These are phyloP conservation scores for Sebastolobus altivelis DNA, from an alignment of 2,797 vertebrate species.

Conservation along the genomic window DNA sequence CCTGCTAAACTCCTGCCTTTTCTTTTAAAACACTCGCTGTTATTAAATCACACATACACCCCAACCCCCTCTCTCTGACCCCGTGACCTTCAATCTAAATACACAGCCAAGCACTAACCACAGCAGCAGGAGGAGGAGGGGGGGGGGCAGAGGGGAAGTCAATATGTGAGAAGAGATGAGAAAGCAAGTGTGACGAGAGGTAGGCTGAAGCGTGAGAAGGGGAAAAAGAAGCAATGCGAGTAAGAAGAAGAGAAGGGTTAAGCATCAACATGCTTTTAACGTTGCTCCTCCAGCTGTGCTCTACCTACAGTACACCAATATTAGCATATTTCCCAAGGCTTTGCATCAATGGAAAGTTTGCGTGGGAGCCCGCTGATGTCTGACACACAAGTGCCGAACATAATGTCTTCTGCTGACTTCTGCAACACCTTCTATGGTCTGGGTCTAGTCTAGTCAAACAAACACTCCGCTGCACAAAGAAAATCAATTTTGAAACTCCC, in stretches of 20 bases:
- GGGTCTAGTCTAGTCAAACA: conserved; percentile 45
- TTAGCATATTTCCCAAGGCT: conserved; percentile 57
- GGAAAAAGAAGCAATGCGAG: conserved; percentile 11
- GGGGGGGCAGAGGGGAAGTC: conserved; percentile 12
- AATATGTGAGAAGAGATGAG: conserved; percentile 47
- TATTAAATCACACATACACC: conserved; percentile 48
- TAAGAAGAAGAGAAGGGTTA: conserved; percentile 6
- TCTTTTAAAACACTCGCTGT: conserved; percentile 28
- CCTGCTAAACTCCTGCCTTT: conserved; percentile 19
- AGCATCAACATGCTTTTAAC: conserved; percentile 52
- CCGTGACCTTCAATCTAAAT: conserved; percentile 75
- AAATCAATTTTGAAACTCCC: conserved; percentile 37
- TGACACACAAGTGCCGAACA: conserved; percentile 29
- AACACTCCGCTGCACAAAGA: conserved; percentile 33
- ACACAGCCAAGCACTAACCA: conserved; percentile 49
- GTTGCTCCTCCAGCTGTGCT: conserved; percentile 20
- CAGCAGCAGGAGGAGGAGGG: conserved; percentile 7
- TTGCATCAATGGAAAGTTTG: conserved; percentile 64
- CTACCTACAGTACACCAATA: conserved; percentile 34
- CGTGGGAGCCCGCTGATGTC: conserved; percentile 26
- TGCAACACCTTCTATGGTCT: conserved; percentile 65
- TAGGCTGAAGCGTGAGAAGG: conserved; percentile 22
- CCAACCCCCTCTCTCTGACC: conserved; percentile 56
- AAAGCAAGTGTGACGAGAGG: conserved; percentile 49
- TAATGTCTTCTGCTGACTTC: conserved; percentile 50